Conservation (phyloP, 1,140 invertebrate genomes). For the Drosophila sechellia region DNA sequence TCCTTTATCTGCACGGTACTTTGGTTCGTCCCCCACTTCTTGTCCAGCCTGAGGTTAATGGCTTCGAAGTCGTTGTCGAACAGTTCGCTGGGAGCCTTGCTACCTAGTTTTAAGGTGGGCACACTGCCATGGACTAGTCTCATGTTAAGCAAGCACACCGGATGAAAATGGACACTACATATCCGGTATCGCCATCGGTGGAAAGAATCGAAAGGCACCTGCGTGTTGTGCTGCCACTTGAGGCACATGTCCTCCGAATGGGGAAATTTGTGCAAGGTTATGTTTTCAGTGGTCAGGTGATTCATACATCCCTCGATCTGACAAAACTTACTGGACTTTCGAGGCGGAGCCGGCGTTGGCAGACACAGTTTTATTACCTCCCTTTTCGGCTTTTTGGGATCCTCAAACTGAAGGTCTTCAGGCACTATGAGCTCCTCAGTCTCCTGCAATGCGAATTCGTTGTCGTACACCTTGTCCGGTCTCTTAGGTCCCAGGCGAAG, state of each 20-base stretch:
- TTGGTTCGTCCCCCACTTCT: slow-evolving; percentile 8
- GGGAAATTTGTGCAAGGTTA: slow-evolving; percentile 70
- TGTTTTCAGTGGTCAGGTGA: slow-evolving; percentile 61
- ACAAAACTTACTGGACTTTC: slow-evolving; percentile 70
- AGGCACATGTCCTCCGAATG: slow-evolving; percentile 61
- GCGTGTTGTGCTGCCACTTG: slow-evolving; percentile 75
- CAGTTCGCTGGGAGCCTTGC: slow-evolving; percentile 51
- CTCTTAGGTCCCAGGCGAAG: slow-evolving; percentile 46
- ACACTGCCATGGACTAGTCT: slow-evolving; percentile 71
- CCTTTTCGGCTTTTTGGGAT: not conserved
- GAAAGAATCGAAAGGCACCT: slow-evolving; percentile 66
- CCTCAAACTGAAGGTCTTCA: not conserved
- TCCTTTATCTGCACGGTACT: slow-evolving; percentile 9
- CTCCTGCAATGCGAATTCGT: slow-evolving; percentile 48
- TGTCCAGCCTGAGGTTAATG: slow-evolving; percentile 46
- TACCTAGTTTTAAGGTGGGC: slow-evolving; percentile 67
- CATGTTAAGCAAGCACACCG: slow-evolving; percentile 63
- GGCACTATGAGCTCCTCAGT: slow-evolving; percentile 12
- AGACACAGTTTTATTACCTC: slow-evolving; percentile 29
- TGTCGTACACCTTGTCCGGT: slow-evolving; percentile 46
- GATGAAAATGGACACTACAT: slow-evolving; percentile 75
- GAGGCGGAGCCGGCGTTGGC: slow-evolving; percentile 44
- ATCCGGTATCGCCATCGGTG: slow-evolving; percentile 71
- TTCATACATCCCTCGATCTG: slow-evolving; percentile 64
- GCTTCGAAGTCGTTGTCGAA: slow-evolving; percentile 63